Evolutionary conservation across 2,888 invertebrate species (phyloP).

Genomic region (Oligia fasciuncula): DNA sequence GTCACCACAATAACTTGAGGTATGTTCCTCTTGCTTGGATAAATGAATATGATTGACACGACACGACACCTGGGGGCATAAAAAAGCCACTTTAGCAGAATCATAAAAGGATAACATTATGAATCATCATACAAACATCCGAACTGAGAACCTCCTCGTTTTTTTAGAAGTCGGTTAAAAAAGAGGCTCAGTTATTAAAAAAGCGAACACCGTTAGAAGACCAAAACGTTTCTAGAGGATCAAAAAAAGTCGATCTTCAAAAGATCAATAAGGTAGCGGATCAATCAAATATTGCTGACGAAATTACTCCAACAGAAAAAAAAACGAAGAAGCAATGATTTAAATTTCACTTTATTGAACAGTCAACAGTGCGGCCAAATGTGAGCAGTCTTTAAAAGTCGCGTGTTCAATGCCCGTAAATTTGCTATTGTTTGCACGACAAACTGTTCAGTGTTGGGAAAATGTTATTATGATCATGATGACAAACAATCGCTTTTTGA

Average conservation of each 20-base stretch:
- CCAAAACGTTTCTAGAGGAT: neutral
- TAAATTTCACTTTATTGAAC: neutral
- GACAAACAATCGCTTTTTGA: neutral
- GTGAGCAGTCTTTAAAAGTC: constrained; percentile 33
- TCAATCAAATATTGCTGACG: neutral
- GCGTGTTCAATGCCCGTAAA: constrained; percentile 39
- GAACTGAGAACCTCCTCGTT: no score
- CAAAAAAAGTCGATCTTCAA: neutral
- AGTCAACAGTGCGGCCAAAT: constrained; percentile 1
- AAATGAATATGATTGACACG: neutral
- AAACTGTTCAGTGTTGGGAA: constrained; percentile 26
- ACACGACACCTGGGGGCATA: no score
- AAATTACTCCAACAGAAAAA: neutral
- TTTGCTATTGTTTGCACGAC: constrained; percentile 40
- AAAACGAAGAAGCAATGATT: neutral
- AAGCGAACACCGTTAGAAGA: neutral
- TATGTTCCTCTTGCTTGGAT: neutral
- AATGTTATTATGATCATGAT: neutral
- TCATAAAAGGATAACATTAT: no score
- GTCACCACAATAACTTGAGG: neutral
- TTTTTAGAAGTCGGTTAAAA: no score
- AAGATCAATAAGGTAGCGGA: neutral
- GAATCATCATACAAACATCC: no score
- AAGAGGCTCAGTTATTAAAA: neutral
- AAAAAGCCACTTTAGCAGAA: no score